These are phyloP conservation scores for Alviniconcha marisindica DNA, from an alignment of 1,140 invertebrate genomes.

Conservation along the genomic window DNA sequence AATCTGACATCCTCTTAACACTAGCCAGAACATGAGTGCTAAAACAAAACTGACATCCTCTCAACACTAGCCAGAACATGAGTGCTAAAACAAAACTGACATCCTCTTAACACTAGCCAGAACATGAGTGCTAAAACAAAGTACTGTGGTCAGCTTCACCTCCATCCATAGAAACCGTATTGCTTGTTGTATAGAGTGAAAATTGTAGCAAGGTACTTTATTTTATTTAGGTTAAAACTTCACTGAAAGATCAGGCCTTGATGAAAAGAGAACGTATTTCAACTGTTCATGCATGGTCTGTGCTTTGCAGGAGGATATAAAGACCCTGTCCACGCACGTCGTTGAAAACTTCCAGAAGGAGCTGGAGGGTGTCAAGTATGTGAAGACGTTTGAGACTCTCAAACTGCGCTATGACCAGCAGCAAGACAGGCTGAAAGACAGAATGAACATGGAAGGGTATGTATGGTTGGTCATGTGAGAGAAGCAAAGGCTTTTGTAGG, in stretches of 20 bases:
- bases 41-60: no score
- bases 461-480: no score
- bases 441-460: constrained; percentile 54
- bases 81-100: no score
- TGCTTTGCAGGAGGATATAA: constrained; percentile 91
- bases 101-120: no score
- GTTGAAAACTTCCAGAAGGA: constrained; percentile 96
- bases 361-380: constrained; percentile 95
- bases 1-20: no score
- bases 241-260: neutral
- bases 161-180: no score
- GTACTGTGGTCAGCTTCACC: no score
- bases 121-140: no score
- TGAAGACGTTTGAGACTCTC: constrained; percentile 96
- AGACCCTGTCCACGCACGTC: constrained; percentile 94
- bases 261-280: neutral
- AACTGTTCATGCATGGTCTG: neutral
- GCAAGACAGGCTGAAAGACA: constrained; percentile 82
- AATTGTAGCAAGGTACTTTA: neutral
- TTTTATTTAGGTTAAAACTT: neutral
- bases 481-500: no score
- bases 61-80: no score
- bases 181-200: neutral
- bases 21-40: no score
- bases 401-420: constrained; percentile 95